Conservation (phyloP, 2,113 vertebrate species). For the Nesogale talazaci region DNA sequence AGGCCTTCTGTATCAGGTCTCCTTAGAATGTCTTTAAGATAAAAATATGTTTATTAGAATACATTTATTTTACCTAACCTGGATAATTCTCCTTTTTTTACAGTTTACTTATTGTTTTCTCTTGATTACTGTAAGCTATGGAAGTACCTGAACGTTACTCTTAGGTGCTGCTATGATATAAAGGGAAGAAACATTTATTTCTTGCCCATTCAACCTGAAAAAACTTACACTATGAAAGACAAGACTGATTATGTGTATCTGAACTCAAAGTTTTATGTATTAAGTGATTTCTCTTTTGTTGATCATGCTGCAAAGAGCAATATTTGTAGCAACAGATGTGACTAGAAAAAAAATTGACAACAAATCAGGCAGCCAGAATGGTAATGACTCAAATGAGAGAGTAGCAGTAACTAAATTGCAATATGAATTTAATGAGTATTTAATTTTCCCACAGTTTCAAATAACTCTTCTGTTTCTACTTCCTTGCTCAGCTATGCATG, state of each 20-base stretch:
- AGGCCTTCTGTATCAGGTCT: background rate
- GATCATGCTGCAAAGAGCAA: background rate
- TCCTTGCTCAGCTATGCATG: background rate
- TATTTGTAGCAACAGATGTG: slow-evolving; percentile 3
- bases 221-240: background rate
- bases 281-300: background rate
- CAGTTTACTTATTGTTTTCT: too few relatives aligned
- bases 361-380: background rate
- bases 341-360: background rate
- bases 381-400: background rate
- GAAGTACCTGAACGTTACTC: background rate
- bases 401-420: background rate
- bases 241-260: background rate
- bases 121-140: background rate
- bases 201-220: slow-evolving; percentile 42
- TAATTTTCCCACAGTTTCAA: background rate
- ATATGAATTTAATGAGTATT: slow-evolving; percentile 15
- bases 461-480: background rate
- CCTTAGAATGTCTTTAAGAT: background rate
- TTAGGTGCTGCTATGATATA: background rate
- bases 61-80: background rate
- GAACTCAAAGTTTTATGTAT: background rate
- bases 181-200: background rate
- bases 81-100: background rate
- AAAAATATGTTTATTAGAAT: background rate